Evolutionary conservation across 2,888 invertebrate species (phyloP).

Genomic region (Argyra leucocephala): DNA sequence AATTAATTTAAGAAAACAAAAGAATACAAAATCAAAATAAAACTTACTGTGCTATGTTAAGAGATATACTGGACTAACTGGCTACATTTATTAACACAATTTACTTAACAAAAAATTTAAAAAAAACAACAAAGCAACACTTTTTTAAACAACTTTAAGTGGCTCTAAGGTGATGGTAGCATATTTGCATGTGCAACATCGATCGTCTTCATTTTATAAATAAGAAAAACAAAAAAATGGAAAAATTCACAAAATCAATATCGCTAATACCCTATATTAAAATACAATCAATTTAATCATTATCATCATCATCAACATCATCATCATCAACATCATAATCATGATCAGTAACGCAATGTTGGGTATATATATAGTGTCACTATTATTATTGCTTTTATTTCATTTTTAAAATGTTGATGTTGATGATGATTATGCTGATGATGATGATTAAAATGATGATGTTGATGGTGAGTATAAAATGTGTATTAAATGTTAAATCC

Average conservation of each 20-base stretch:
- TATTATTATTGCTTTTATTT: background rate
- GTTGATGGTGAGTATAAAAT: background rate
- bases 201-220: background rate
- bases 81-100: background rate
- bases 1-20: no score
- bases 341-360: background rate
- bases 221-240: no score
- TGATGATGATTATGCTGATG: background rate
- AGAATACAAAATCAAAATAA: no score
- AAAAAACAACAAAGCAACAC: background rate
- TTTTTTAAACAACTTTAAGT: background rate
- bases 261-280: no score
- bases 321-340: background rate
- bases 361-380: no score
- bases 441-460: background rate
- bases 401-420: no score
- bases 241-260: background rate
- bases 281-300: background rate
- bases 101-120: background rate
- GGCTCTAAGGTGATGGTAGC: background rate
- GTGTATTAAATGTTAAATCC: background rate
- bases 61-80: background rate
- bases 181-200: background rate
- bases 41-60: no score
- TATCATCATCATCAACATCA: background rate